Base-by-base conservation (phyloP, 2,113 vertebrate genomes). In the Arenaria interpres region DNA sequence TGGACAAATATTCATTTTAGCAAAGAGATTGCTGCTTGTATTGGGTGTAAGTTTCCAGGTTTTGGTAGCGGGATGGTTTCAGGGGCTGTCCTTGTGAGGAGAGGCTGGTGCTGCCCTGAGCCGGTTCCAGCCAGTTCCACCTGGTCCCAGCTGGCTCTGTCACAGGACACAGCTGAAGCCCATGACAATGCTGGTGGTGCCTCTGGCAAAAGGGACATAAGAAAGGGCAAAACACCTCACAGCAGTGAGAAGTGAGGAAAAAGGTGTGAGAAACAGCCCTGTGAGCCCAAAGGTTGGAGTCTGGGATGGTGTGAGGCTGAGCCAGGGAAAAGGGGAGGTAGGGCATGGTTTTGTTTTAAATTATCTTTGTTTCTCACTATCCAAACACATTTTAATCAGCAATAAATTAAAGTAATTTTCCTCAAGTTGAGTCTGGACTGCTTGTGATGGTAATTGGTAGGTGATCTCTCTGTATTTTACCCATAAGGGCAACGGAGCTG, bases 61-160 rank as follows among this genome's bases (percentile, higher is more conserved):
- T 75, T 74, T 45, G 32, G 41, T 39, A 80, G 28, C 0, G 6
- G 33, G 51, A 71, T 50, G 37, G 35, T 33, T 74, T 16, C 35
- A 39, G 59, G 32, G 27, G 18, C 0, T 2, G 28, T 13, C 28
- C 32, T 41, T 64, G 27, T 63, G 20, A 71, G 33, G 33, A 60
- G 27, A 12, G 22, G 13, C 27, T 1, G 14, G 24, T 20, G 10
- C 33, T 59, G 69, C 87, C 53, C 53, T 0, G 3, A n/a, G 45
- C 48, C 0, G 0, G 48, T 6, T 9, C 8, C 43, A 41, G 15
- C 16, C 0, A 5, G 22, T 45, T 33, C 32, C 60, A 62, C 37
- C 9, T 5, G 7, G 18, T 45, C 25, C 32, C 53, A 62, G 46
- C 12, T 3, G 10, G 22, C n/a, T 46, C 24, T 12, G 16, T 35